These are phyloP conservation scores for Pseudorhiza aurosa DNA, from an alignment of 30 jellyfish, hydroid and myxozoan genomes.

Conservation along the genomic window DNA sequence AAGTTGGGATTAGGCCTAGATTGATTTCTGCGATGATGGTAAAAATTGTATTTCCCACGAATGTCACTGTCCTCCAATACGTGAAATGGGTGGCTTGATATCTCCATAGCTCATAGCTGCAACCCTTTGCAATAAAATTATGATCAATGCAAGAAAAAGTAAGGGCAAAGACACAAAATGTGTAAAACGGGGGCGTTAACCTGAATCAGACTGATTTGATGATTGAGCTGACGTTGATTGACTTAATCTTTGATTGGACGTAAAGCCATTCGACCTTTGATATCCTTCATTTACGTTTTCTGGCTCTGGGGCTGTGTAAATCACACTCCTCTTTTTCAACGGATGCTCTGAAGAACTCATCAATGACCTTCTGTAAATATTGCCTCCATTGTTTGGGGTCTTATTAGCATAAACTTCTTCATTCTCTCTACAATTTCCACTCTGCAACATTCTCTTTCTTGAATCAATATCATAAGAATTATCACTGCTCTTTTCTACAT, in stretches of 20 bases:
- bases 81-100: too few species aligned
- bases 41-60: too few species aligned
- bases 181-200: too few species aligned
- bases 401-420: not conserved
- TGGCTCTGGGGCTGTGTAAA: constrained; percentile 45
- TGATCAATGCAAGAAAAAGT: too few species aligned
- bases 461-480: too few species aligned
- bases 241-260: not conserved
- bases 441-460: not conserved
- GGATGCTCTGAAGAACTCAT: constrained; percentile 8
- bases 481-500: not conserved
- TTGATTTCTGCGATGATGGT: too few species aligned
- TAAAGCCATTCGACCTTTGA: not conserved
- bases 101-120: too few species aligned
- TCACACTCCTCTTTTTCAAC: constrained; percentile 21
- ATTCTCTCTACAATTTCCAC: not conserved
- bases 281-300: not conserved
- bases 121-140: too few species aligned
- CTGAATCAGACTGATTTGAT: too few species aligned
- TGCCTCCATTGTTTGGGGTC: not conserved
- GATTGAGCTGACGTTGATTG: not conserved
- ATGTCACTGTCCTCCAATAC: too few species aligned
- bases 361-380: constrained; percentile 7
- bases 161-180: too few species aligned
- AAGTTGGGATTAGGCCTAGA: too few species aligned